Conservation (phyloP, 2,888 invertebrate genomes). For the Aphodius granarius region DNA sequence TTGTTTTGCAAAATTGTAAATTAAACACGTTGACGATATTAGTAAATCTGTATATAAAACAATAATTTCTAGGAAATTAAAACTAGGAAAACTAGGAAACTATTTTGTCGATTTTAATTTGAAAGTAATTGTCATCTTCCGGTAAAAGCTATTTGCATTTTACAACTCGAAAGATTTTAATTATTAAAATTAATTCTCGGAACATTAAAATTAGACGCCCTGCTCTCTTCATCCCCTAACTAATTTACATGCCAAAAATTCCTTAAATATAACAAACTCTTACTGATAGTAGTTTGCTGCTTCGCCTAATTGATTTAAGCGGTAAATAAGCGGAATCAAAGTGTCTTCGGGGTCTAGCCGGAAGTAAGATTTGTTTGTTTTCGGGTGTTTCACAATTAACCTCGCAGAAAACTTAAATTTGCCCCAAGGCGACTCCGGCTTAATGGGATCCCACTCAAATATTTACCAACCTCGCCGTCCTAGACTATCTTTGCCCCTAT, state of each 20-base stretch:
- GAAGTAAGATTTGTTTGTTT: slow-evolving; percentile 5
- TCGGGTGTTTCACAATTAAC: background rate
- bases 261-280: background rate
- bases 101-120: background rate
- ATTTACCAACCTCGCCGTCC: background rate
- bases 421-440: slow-evolving; percentile 3
- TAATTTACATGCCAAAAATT: background rate
- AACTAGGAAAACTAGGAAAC: no score
- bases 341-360: background rate
- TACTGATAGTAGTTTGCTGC: background rate
- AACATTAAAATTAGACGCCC: background rate
- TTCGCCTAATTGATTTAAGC: slow-evolving; percentile 12
- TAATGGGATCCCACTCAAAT: slow-evolving; percentile 12
- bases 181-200: background rate
- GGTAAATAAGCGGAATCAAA: background rate
- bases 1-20: no score
- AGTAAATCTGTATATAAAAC: no score
- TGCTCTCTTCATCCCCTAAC: background rate
- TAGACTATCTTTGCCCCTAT: background rate
- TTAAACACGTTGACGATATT: background rate
- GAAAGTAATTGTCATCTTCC: background rate
- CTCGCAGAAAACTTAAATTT: slow-evolving; percentile 10
- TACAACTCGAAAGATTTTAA: background rate
- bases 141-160: background rate
- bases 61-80: no score